Evolutionary conservation across 2,113 vertebrate species (phyloP).

Genomic region (Henicopernis longicauda): DNA sequence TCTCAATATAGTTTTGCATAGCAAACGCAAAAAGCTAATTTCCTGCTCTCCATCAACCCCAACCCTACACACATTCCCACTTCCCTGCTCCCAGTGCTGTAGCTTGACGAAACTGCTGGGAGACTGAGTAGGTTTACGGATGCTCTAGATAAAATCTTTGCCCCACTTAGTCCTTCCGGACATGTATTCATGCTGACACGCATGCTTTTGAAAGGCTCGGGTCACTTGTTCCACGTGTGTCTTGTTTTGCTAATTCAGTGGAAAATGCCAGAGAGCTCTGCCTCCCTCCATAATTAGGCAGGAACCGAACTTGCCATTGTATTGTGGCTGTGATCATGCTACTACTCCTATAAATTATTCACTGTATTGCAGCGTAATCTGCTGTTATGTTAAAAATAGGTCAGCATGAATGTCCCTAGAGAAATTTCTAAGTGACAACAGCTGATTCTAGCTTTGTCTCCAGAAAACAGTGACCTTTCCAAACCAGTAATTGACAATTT

Average conservation of each 20-base stretch:
- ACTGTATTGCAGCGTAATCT: constrained; percentile 50
- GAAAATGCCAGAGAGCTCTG: constrained; percentile 63
- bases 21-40: neutral
- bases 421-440: constrained; percentile 31
- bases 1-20: constrained; percentile 7
- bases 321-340: constrained; percentile 31
- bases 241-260: constrained; percentile 69
- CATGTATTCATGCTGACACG: constrained; percentile 4
- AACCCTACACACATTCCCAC: neutral
- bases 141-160: constrained; percentile 28
- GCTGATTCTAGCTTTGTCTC: constrained; percentile 20
- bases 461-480: constrained; percentile 13
- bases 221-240: constrained; percentile 23
- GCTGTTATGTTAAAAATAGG: constrained; percentile 70
- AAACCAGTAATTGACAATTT: neutral
- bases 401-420: constrained; percentile 30
- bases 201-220: neutral
- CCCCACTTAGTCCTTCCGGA: constrained; percentile 4
- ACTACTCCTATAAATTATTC: constrained; percentile 73
- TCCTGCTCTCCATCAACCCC: neutral
- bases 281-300: constrained; percentile 52
- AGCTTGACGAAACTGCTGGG: neutral
- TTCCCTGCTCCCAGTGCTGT: neutral
- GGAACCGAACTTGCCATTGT: constrained; percentile 41
- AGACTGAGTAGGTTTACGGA: neutral